These are phyloP conservation scores for Atlantisia rogersi DNA, from an alignment of 2,113 vertebrate species.

Conservation along the genomic window DNA sequence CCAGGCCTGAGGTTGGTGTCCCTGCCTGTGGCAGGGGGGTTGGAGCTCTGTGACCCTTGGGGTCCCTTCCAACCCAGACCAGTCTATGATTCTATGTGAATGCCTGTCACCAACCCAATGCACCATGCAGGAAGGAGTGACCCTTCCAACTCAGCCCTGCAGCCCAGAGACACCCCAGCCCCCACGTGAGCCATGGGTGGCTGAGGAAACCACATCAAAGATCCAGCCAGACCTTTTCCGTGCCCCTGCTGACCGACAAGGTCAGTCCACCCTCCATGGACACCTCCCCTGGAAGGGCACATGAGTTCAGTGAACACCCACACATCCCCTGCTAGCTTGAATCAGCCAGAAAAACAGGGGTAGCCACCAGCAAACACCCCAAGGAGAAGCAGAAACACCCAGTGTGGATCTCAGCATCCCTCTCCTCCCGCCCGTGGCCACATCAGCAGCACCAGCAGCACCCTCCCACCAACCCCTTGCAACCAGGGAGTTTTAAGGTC, in stretches of 20 bases:
- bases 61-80: too few relatives aligned
- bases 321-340: accelerated
- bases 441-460: accelerated
- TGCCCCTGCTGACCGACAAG: not conserved
- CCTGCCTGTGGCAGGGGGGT: too few relatives aligned
- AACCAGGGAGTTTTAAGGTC: not conserved
- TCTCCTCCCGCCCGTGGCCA: accelerated
- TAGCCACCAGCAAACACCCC: not conserved
- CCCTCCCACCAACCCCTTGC: not conserved
- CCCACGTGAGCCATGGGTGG: accelerated
- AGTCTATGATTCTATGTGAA: too few relatives aligned
- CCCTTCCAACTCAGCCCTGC: not conserved
- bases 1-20: too few relatives aligned
- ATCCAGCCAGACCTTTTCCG: not conserved
- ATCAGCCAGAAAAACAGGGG: not conserved
- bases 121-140: accelerated
- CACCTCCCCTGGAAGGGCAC: not conserved
- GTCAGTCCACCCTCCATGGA: not conserved
- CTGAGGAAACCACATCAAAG: not conserved
- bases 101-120: not conserved
- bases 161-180: not conserved
- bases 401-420: not conserved
- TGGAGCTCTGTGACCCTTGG: too few relatives aligned
- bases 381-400: not conserved
- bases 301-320: accelerated